Conservation (phyloP, 2,888 invertebrate species). For the Andrena fulva region DNA sequence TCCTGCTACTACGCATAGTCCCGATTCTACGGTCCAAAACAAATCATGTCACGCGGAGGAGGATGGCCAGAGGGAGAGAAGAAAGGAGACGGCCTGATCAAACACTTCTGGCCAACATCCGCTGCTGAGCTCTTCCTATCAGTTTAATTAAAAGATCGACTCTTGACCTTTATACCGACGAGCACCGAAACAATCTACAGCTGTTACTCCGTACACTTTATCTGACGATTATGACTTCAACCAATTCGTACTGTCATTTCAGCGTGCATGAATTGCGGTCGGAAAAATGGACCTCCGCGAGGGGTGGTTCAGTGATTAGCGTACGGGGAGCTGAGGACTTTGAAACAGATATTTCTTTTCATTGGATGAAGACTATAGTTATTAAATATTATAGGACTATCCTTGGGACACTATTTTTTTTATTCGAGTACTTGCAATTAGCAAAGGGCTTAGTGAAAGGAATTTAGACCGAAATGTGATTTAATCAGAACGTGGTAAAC, state of each 20-base stretch:
- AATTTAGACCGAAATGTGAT: background rate
- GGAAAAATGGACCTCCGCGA: background rate
- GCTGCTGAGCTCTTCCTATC: constrained; percentile 54
- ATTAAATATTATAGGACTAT: too few species aligned
- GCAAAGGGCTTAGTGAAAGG: background rate
- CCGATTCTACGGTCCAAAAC: constrained; percentile 65
- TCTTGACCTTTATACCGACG: constrained; percentile 51
- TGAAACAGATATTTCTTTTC: too few species aligned
- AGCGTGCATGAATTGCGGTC: background rate
- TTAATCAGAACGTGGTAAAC: too few species aligned
- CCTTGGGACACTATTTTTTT: too few species aligned
- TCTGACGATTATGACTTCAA: constrained; percentile 39
- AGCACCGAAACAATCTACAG: constrained; percentile 48
- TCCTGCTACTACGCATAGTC: constrained; percentile 43
- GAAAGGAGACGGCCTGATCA: constrained; percentile 74
- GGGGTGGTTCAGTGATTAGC: too few species aligned
- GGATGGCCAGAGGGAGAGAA: constrained; percentile 58
- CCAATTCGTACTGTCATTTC: constrained; percentile 34
- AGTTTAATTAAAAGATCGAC: constrained; percentile 62
- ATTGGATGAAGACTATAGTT: too few species aligned
- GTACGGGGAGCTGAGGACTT: too few species aligned
- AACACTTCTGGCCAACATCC: constrained; percentile 72
- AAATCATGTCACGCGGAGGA: constrained; percentile 68
- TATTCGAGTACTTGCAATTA: background rate
- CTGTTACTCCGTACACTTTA: constrained; percentile 8